A percentile compares a stretch with the other conserved stretches of the same genome.
Evolutionary conservation across 1,140 invertebrate genomes (phyloP).

Genomic region (Bradysia coprophila): DNA sequence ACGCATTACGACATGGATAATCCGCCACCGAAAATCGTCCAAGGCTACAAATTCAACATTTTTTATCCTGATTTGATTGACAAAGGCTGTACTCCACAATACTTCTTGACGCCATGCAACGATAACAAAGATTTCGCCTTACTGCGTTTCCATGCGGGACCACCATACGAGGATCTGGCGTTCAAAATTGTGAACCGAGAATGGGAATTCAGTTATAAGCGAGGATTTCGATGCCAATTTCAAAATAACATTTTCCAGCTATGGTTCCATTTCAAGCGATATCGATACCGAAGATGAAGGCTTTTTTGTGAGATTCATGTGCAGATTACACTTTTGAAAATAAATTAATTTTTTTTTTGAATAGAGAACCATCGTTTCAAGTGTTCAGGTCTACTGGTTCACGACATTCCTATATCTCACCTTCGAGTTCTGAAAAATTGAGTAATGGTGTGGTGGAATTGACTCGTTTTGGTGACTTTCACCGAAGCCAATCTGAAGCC

Average conservation of each 20-base stretch:
- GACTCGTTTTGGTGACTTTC: too few species aligned
- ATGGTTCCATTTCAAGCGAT: constrained; percentile 98
- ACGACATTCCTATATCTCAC: too few species aligned
- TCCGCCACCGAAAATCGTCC: constrained; percentile 98
- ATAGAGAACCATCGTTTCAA: too few species aligned
- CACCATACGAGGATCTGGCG: constrained; percentile 98
- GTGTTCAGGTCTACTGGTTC: too few species aligned
- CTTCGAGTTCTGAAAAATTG: too few species aligned
- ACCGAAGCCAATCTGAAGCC: too few species aligned
- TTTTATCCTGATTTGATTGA: constrained; percentile 99
- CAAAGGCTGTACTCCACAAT: constrained; percentile 83
- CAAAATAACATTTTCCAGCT: constrained; percentile 99
- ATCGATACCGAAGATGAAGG: constrained; percentile 77
- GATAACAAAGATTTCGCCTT: constrained; percentile 94
- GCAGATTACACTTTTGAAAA: too few species aligned
- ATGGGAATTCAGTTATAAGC: constrained; percentile 98
- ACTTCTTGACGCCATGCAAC: constrained; percentile 74
- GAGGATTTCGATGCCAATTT: constrained; percentile 96
- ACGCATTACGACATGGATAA: constrained; percentile 99
- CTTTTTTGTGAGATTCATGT: too few species aligned
- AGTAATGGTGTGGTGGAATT: too few species aligned
- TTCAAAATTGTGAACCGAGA: constrained; percentile 99
- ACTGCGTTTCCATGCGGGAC: constrained; percentile 87
- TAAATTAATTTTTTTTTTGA: too few species aligned
- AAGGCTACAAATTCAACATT: constrained; percentile 99